Conservation (phyloP, 2,888 invertebrate genomes). For the Myopa tessellatipennis region DNA sequence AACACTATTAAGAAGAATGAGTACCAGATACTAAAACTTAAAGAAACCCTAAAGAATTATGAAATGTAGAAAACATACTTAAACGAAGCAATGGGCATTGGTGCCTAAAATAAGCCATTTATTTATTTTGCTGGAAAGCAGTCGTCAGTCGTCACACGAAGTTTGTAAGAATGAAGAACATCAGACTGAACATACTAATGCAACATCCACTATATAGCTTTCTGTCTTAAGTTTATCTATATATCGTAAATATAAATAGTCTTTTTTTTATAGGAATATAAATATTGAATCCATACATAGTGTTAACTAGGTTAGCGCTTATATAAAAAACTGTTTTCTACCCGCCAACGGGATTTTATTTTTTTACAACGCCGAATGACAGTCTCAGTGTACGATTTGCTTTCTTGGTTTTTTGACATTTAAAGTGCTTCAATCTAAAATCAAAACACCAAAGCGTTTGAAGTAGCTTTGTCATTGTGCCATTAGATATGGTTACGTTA, state of each 20-base stretch:
- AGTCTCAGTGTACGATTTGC: no score
- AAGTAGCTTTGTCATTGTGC: no score
- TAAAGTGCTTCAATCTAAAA: no score
- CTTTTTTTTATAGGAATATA: not conserved
- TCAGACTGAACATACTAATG: slow-evolving; percentile 28
- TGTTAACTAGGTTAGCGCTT: not conserved
- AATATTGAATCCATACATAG: not conserved
- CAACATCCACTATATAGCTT: slow-evolving; percentile 37
- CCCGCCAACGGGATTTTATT: no score
- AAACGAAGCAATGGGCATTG: slow-evolving; percentile 71
- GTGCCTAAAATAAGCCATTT: slow-evolving; percentile 85
- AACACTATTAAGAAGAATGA: slow-evolving; percentile 49
- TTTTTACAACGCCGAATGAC: no score
- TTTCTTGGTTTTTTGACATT: no score
- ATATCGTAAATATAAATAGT: not conserved
- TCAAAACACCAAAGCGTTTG: no score
- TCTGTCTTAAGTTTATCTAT: not conserved
- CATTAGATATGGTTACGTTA: no score
- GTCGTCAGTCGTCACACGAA: slow-evolving; percentile 87
- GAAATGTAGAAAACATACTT: slow-evolving; percentile 50
- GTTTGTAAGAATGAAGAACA: slow-evolving; percentile 70
- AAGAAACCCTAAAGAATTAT: slow-evolving; percentile 50
- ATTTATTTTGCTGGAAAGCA: slow-evolving; percentile 91
- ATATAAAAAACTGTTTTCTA: not conserved
- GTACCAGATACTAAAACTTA: slow-evolving; percentile 48